Base-by-base conservation (phyloP, 2,797 vertebrate species). In the Calcarius lapponicus region DNA sequence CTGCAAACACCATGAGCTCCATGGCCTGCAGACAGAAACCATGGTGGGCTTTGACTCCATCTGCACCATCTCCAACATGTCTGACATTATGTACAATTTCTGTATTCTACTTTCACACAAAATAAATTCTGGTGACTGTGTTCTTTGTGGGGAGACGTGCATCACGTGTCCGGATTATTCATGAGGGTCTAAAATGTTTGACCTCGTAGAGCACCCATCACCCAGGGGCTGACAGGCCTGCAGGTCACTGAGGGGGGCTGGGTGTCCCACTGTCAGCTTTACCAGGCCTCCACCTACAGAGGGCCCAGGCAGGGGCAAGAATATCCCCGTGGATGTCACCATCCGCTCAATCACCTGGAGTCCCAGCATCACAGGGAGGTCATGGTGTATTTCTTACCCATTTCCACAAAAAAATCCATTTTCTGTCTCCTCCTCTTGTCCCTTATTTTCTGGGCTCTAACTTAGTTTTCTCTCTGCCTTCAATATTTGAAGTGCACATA, bases 61-160 rank as follows among this genome's bases (percentile, higher is more conserved):
- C 45, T 94, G 65, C 24, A 42, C 17, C 83, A 47, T 36, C 48
- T 72, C 29, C 26, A 70, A 4, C 7, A 2, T 3, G 17, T 17
- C 20, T 58, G 6, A 38, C 14, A 17, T 25, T 32, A 53, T 1
- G 5, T 12, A 69, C 45, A 57, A 42, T 64, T 31, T 73, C 80
- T 2, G 0, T 36, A 31, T 51, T 73, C 31, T 34, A 5, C 40
- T 64, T 78, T 16, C 50, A 64, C 0, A 0, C 18, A 45, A 67
- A 86, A 76, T 8, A 87, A 58, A 14, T 26, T 61, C 16, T 38
- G 62, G 50, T 50, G 58, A 32, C 36, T 15, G 25, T 21, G 57
- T 13, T 80, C 60, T 60, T 81, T 86, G 72, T 38, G 71, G 15
- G 53, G 51, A 74, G 61, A 43, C 26, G n/a, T 3, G 57, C 36